Conservation (phyloP, 2,888 invertebrate genomes). For the Dyspetes luteomarginatus region DNA sequence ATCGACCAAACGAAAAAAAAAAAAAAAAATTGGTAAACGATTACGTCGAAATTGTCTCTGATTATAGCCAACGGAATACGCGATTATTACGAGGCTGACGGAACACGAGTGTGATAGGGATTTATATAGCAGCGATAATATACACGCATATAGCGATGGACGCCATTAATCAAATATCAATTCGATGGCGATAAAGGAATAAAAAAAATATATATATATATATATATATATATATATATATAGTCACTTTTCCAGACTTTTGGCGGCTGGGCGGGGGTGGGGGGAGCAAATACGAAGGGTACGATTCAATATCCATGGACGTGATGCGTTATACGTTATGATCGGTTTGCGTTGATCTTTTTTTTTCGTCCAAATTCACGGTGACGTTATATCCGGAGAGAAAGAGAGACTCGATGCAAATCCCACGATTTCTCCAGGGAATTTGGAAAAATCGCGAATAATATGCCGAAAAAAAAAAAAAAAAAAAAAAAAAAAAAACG, state of each 20-base stretch:
- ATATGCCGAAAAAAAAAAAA: slow-evolving; percentile 73
- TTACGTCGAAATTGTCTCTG: slow-evolving; percentile 38
- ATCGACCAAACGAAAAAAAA: slow-evolving; percentile 38
- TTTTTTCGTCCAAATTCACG: slow-evolving; percentile 71
- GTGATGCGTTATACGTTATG: slow-evolving; percentile 66
- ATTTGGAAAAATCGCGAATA: slow-evolving; percentile 77
- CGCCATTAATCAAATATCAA: slow-evolving; percentile 58
- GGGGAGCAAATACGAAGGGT: slow-evolving; percentile 28
- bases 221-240: too few relatives aligned
- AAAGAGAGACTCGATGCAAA: slow-evolving; percentile 73
- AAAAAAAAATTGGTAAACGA: slow-evolving; percentile 2
- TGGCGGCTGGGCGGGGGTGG: slow-evolving; percentile 24
- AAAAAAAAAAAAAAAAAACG: too few relatives aligned
- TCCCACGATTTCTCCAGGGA: slow-evolving; percentile 82
- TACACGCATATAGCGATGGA: slow-evolving; percentile 38
- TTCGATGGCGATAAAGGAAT: neutral
- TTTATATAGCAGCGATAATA: slow-evolving; percentile 61
- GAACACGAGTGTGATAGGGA: slow-evolving; percentile 18
- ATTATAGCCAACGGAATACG: slow-evolving; percentile 45
- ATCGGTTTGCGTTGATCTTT: slow-evolving; percentile 61
- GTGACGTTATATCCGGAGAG: slow-evolving; percentile 71
- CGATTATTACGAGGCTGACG: slow-evolving; percentile 31
- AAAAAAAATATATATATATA: slow-evolving; percentile 23
- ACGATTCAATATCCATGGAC: slow-evolving; percentile 21
- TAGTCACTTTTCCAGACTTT: slow-evolving; percentile 28